Base-by-base conservation (phyloP, 2,888 invertebrate genomes). In the Melanostoma scalare region DNA sequence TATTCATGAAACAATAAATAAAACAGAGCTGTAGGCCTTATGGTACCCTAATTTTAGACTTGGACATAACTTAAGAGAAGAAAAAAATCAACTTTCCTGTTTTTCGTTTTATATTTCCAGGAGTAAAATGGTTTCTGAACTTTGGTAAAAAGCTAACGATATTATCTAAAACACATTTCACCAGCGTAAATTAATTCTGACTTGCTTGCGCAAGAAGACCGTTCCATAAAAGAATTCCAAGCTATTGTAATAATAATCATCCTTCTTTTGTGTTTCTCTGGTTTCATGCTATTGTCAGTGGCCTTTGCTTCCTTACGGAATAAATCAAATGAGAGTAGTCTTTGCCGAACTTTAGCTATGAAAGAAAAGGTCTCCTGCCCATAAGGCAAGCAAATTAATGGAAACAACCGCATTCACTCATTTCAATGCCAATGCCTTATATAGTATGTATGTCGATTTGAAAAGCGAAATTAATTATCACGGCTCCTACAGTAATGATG, bases 391-490 rank as follows among this genome's bases (percentile, higher is more conserved):
- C 71, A 67, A 76, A 76, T 81, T 76, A 76, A 76, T 81, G 76
- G 72, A 76, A 76, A 76, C 65, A 53, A 76, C 67, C 81, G 61
- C 76, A 76, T 76, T 81, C 53, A 72, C 60, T 71, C 69, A 40
- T 52, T 40, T 40, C 60, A 33, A 5, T 61, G 9, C 46, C 46
- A 61, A 60, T 60, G 44, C 20, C 20, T 46, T 44, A 56, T 20
- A 38, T 38, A 65, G 52, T 58, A 58, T 58, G 9, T 38, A n/a
- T 56, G 38, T 46, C 60, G 55, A 72, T 35, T 76, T 67, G 65
- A 67, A 67, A 76, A 72, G 48, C 36, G 40, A 72, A 65, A 81
- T 81, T 81, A 81, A 81, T 81, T 76, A 72, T 71, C 44, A 63
- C 38, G 35, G 65, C 61, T 52, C 46, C 65, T 50, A 63, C 71